Conservation (phyloP, 2,888 invertebrate genomes). For the Perizoma affinitatum region DNA sequence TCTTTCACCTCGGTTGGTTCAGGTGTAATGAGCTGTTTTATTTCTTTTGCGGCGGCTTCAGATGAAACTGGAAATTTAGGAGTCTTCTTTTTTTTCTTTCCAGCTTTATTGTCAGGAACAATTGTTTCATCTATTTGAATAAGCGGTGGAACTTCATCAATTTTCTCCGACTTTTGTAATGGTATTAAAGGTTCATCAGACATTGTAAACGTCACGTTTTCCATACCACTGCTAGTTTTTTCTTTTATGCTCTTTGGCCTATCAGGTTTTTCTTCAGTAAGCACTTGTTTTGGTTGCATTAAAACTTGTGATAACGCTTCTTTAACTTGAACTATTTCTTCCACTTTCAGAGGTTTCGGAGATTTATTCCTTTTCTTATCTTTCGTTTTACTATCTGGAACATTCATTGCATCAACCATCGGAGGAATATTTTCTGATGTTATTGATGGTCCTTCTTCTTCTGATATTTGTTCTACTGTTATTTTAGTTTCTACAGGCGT, state of each 20-base stretch:
- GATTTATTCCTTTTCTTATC: slow-evolving; percentile 51
- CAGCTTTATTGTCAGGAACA: slow-evolving; percentile 38
- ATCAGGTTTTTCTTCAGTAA: neutral
- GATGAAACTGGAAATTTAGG: slow-evolving; percentile 38
- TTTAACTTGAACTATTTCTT: slow-evolving; percentile 25
- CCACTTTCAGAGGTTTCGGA: slow-evolving; percentile 41
- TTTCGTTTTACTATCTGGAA: slow-evolving; percentile 38
- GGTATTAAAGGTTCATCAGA: slow-evolving; percentile 11
- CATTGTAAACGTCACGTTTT: slow-evolving; percentile 15
- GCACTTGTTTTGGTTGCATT: neutral
- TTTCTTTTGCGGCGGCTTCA: slow-evolving; percentile 16
- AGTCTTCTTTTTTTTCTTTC: slow-evolving; percentile 54
- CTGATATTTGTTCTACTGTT: slow-evolving; percentile 14
- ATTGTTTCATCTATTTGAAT: slow-evolving; percentile 37
- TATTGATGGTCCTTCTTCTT: slow-evolving; percentile 6
- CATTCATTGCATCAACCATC: slow-evolving; percentile 12
- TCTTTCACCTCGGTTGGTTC: slow-evolving; percentile 13
- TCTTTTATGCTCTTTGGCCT: neutral
- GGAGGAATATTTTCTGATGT: neutral
- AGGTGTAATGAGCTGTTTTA: slow-evolving; percentile 12
- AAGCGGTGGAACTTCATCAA: slow-evolving; percentile 25
- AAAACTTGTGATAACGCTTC: neutral
- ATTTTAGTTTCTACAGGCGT: slow-evolving; percentile 12
- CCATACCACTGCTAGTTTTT: slow-evolving; percentile 2
- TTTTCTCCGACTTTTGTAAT: slow-evolving; percentile 22